Evolutionary conservation across 2,113 vertebrate genomes (phyloP).

Genomic region (Gavia stellata): DNA sequence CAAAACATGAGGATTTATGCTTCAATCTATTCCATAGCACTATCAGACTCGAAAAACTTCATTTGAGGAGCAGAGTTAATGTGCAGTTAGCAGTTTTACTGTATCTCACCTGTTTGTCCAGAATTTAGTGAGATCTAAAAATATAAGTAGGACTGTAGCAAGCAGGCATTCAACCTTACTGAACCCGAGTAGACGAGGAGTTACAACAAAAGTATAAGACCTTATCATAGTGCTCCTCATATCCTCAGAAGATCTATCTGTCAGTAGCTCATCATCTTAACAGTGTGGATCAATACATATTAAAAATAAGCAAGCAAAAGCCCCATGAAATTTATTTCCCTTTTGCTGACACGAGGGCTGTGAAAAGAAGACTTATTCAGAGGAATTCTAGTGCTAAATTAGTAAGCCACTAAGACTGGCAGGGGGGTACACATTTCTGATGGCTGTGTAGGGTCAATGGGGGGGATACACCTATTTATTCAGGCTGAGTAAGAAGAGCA

Average conservation of each 20-base stretch:
- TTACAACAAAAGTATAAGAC: neutral
- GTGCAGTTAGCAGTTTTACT: conserved; percentile 48
- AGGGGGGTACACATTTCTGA: neutral
- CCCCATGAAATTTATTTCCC: neutral
- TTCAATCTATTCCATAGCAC: conserved; percentile 25
- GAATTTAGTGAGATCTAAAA: conserved; percentile 45
- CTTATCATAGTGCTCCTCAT: neutral
- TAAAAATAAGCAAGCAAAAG: neutral
- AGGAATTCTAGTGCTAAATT: neutral
- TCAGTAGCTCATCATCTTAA: neutral
- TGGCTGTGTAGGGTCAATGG: fast-evolving
- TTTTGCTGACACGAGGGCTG: neutral
- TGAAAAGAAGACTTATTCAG: neutral
- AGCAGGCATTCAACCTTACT: neutral
- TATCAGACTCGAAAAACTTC: neutral
- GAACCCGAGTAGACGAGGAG: neutral
- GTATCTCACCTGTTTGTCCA: conserved; percentile 23
- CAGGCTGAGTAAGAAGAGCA: neutral
- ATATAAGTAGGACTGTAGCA: neutral
- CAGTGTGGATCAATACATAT: neutral
- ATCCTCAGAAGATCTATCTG: neutral
- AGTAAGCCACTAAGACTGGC: neutral
- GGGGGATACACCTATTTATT: neutral
- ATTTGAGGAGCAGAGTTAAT: conserved; percentile 45
- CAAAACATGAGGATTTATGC: conserved; percentile 48